Evolutionary conservation across 2,888 invertebrate genomes (phyloP), one percentile per base, ranked within the genome.

Genomic region (Tiliacea aurago): DNA sequence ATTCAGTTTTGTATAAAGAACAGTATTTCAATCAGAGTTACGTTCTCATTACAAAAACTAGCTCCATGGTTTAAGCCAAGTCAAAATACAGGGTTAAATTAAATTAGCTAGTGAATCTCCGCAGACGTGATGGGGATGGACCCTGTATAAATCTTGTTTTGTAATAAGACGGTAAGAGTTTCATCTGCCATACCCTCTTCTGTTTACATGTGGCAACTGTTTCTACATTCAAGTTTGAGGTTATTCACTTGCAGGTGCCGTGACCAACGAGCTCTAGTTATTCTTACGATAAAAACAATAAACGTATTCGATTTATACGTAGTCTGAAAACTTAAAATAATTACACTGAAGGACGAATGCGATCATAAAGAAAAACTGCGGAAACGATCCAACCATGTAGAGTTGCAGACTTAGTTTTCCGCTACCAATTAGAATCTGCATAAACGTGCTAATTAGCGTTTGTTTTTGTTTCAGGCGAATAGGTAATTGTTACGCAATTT

Each of bases 161-260:
- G n/a, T n/a, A n/a, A n/a, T n/a, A n/a, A n/a, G n/a, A n/a, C n/a
- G n/a, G n/a, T n/a, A n/a, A 90, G 91, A 93, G 92, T 92, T 93
- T 93, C 92, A 93, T 94, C 93, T 91, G 90, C 90, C 89, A 90
- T 89, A 89, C 81, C 90, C 87, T 86, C 85, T 87, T 88, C 88
- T 95, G 94, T 95, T 95, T 95, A 94, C 93, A 91, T 92, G 91
- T 86, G 88, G 86, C 88, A 88, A 90, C 89, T 91, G 87, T 91
- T 90, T 89, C 89, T 88, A 83, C 91, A 90, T 90, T 93, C 95
- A 95, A 95, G 95, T 95, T 95, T 95, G 95, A 94, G 95, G 95
- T 95, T 92, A 90, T 94, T 93, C 92, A 92, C 92, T 76, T 75
- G 65, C 64, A 70, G 72, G 69, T 75, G 76, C 74, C 71, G 74